phyloP scores from a whole-genome alignment of 2,113 vertebrate genomes.

The Neolamprologus falcicula region DNA sequence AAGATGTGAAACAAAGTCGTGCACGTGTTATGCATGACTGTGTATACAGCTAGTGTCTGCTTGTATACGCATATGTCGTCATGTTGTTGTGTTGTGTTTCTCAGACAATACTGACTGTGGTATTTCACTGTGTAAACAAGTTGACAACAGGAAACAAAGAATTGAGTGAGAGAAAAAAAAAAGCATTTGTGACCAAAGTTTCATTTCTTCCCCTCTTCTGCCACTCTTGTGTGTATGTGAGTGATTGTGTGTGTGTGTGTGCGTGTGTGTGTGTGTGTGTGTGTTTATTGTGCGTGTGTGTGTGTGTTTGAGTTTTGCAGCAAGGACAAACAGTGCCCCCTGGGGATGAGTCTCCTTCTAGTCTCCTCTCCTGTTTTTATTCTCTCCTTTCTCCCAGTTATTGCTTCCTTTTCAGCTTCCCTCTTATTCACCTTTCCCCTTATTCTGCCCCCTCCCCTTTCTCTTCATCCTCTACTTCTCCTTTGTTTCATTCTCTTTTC shows the following conservation, averaged over 20 bases:
- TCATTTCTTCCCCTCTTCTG: background rate
- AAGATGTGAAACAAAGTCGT: background rate
- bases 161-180: background rate
- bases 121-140: background rate
- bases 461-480: background rate
- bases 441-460: background rate
- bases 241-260: background rate
- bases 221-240: background rate
- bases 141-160: background rate
- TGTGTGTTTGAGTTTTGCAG: background rate
- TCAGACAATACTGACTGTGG: background rate
- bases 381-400: background rate
- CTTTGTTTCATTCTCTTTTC: background rate
- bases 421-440: background rate
- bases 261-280: accelerated
- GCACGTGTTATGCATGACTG: background rate
- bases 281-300: background rate
- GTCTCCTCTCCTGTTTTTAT: background rate
- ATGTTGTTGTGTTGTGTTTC: background rate
- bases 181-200: background rate
- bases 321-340: slow-evolving; percentile 73
- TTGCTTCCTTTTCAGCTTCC: background rate
- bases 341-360: slow-evolving; percentile 59
- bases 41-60: background rate
- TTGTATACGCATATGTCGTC: background rate